These are phyloP conservation scores for Drosophila niveifrons DNA, from an alignment of 2,888 invertebrate genomes.

Conservation along the genomic window DNA sequence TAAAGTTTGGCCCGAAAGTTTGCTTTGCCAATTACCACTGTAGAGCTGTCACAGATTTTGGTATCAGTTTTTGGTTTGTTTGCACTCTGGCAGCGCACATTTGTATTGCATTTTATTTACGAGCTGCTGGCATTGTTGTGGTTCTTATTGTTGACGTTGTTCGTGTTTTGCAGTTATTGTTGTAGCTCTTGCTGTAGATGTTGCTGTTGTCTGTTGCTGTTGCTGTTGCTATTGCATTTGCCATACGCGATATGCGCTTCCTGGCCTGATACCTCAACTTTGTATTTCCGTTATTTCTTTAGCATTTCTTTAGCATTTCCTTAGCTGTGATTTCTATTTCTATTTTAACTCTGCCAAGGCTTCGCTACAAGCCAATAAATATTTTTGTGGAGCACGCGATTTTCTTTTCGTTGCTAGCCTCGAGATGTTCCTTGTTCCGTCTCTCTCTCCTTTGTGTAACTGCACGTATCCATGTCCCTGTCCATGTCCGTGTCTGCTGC, in stretches of 20 bases:
- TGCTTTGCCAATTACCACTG: conserved; percentile 50
- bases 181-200: conserved; percentile 13
- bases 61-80: conserved; percentile 59
- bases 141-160: conserved; percentile 12
- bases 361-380: conserved; percentile 68
- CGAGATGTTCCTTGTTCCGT: conserved; percentile 20
- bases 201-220: conserved; percentile 16
- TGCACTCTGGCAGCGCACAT: conserved; percentile 61
- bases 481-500: conserved; percentile 46
- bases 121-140: conserved; percentile 47
- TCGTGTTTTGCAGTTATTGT: conserved; percentile 15
- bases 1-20: not conserved
- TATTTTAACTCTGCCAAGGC: conserved; percentile 72
- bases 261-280: conserved; percentile 79
- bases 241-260: conserved; percentile 76
- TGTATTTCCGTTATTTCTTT: conserved; percentile 78
- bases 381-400: conserved; percentile 72
- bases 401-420: conserved; percentile 19
- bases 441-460: not conserved
- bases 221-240: conserved; percentile 51
- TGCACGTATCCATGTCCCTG: conserved; percentile 8
- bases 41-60: conserved; percentile 64
- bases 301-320: conserved; percentile 55
- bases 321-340: conserved; percentile 74
- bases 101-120: conserved; percentile 79